Evolutionary conservation across 2,113 vertebrate genomes (phyloP).

Genomic region (Sceloporus tristichus): DNA sequence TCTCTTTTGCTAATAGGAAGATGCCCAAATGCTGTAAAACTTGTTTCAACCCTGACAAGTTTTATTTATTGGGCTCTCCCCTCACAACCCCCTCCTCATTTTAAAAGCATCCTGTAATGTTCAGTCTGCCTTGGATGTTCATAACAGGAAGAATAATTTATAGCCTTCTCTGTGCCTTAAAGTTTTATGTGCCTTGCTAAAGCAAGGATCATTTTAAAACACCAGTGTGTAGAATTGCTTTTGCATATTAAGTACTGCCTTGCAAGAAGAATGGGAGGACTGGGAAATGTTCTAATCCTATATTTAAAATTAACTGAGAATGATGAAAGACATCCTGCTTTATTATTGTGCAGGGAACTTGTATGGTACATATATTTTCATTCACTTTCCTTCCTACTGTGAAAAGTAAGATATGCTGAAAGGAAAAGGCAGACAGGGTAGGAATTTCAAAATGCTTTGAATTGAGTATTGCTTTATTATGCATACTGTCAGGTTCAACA

Average conservation of each 20-base stretch:
- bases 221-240: conserved; percentile 24
- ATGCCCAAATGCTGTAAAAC: conserved; percentile 59
- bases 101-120: conserved; percentile 12
- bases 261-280: conserved; percentile 40
- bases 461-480: background rate
- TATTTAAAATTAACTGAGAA: conserved; percentile 36
- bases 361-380: conserved; percentile 49
- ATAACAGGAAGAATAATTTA: conserved; percentile 51
- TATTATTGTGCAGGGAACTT: conserved; percentile 43
- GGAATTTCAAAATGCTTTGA: background rate
- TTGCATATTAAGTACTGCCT: conserved; percentile 57
- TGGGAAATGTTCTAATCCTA: conserved; percentile 44
- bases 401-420: conserved; percentile 48
- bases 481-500: background rate
- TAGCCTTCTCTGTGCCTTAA: conserved; percentile 45
- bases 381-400: conserved; percentile 41
- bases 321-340: conserved; percentile 46
- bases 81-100: conserved; percentile 28
- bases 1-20: conserved; percentile 58
- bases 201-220: conserved; percentile 50
- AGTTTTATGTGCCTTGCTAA: conserved; percentile 46
- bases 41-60: conserved; percentile 64
- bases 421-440: conserved; percentile 45
- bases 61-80: conserved; percentile 67
- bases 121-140: conserved; percentile 62